Evolutionary conservation across 2,888 invertebrate species (phyloP), one percentile per base, ranked within the genome.

Genomic region (Petrolisthes cinctipes): DNA sequence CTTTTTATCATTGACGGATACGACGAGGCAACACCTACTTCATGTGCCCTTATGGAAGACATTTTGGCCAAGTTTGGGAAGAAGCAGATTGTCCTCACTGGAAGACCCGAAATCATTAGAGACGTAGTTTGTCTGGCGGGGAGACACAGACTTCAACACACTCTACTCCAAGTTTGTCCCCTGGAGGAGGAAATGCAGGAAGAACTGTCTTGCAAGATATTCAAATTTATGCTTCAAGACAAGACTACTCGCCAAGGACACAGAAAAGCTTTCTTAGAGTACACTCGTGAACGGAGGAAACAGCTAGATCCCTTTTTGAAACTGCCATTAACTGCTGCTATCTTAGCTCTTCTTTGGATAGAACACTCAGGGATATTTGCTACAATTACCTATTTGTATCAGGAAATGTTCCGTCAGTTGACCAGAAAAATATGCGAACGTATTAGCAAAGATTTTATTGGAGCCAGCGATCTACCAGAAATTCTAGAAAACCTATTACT

Each of bases 61-160:
- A 76, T 86, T 54, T 76, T 86, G 20, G 86, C 86, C 76, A 86
- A 86, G 68, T 86, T 86, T 76, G 57, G 68, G n/a, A 76, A 86
- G 37, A 82, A 86, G 23, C 73, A 57, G n/a, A 82, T 86, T n/a
- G n/a, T 86, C 14, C 20, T 86, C 7, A 86, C 86, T 51, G 82
- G 78, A 1, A 75, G 86, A 3, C 82, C 86, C 6, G 86, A 86
- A 61, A 61, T 86, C 5, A 53, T 82, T 51, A 82, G 11, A n/a
- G 86, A 86, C 51, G 81, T 71, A 61, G 54, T 86, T 6, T 82
- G 86, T 51, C 23, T 86, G 78, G 37, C 86, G 4, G 66, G 66
- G 23, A 56, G 86, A 20, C 61, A 86, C 37, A 37, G 56, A 7
- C 66, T 53, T 7, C 73, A 76, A 6, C 73, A 75, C 14, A 37